Percentiles rank a stretch among this genome's conserved stretches.
These are phyloP conservation scores for Campylomormyrus tamandua DNA, from an alignment of 2,113 vertebrate genomes.

Conservation along the genomic window DNA sequence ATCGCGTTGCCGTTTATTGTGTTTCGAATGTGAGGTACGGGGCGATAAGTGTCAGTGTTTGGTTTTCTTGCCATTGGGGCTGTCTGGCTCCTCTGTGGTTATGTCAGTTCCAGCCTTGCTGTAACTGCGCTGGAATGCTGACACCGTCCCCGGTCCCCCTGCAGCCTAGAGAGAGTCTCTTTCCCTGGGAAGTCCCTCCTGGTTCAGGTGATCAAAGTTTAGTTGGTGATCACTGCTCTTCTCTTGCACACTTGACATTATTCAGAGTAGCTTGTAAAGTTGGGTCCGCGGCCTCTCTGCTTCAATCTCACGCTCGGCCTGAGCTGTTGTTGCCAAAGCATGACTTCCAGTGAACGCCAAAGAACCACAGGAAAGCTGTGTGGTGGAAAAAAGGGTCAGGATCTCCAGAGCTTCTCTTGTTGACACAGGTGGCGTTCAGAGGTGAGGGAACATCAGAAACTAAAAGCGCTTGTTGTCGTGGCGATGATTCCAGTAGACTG, in stretches of 20 bases:
- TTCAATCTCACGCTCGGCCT: neutral
- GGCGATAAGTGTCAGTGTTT: neutral
- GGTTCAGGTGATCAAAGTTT: neutral
- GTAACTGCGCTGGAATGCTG: neutral
- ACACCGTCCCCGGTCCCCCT: neutral
- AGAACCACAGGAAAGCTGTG: neutral
- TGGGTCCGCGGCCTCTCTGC: neutral
- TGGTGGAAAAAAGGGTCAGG: neutral
- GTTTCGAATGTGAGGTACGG: neutral
- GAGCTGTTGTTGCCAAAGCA: neutral
- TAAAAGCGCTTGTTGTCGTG: neutral
- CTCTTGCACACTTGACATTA: neutral
- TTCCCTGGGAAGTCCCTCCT: neutral
- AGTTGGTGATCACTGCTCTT: neutral
- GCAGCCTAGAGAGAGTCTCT: neutral
- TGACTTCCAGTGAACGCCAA: neutral
- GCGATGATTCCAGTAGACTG: neutral
- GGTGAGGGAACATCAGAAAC: neutral
- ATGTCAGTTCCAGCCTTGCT: neutral
- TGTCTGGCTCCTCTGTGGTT: neutral
- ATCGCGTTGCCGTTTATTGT: neutral
- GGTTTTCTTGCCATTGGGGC: neutral
- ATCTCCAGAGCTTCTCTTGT: neutral
- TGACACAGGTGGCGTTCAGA: neutral
- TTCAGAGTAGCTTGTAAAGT: neutral